Percentiles rank a stretch among this genome's conserved stretches.
These are phyloP conservation scores for Alentia gelatinosa DNA, from an alignment of 2,888 invertebrate species.

Conservation along the genomic window DNA sequence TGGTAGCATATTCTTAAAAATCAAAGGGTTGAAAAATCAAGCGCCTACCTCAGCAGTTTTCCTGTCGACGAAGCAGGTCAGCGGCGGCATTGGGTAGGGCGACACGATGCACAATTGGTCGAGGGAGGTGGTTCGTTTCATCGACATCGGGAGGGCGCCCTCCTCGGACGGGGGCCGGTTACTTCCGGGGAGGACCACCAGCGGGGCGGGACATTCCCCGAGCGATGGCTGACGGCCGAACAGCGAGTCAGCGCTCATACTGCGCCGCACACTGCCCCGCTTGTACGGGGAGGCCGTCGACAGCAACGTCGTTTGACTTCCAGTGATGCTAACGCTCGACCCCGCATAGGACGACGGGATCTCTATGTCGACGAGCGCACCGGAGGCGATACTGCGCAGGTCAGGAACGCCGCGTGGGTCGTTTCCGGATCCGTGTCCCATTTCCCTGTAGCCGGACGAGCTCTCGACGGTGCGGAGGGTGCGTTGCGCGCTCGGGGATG, in stretches of 20 bases:
- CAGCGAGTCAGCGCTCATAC: constrained; percentile 20
- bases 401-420: neutral
- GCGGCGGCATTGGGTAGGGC: constrained; percentile 31
- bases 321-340: neutral
- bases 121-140: constrained; percentile 16
- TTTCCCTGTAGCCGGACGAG: neutral
- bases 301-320: constrained; percentile 23
- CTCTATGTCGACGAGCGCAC: constrained; percentile 34
- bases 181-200: neutral
- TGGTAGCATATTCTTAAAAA: no score
- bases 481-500: neutral
- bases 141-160: neutral
- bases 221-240: neutral
- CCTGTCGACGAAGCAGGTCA: neutral
- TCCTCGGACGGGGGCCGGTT: neutral
- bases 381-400: constrained; percentile 19
- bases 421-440: neutral
- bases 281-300: neutral
- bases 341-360: constrained; percentile 14
- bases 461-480: neutral
- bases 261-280: neutral
- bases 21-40: no score
- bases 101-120: neutral
- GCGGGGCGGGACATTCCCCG: neutral
- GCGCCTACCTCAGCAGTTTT: constrained; percentile 14